Percentiles rank a stretch among this genome's conserved stretches.
Conservation (phyloP, 2,888 invertebrate species). For the Azorinus chamasolen region DNA sequence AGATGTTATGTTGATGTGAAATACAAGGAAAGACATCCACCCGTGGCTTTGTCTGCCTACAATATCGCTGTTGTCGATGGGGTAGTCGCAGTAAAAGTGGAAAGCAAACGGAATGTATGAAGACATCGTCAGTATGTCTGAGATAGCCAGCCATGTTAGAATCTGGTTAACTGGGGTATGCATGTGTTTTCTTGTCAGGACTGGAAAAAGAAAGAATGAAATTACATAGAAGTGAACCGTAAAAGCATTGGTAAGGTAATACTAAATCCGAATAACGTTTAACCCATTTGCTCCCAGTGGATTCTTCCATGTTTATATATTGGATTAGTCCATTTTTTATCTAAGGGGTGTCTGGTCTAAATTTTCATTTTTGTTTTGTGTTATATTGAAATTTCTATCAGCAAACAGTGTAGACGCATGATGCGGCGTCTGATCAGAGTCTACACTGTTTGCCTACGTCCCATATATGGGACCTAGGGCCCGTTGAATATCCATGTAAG, state of each 20-base stretch:
- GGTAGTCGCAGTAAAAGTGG: slow-evolving; percentile 87
- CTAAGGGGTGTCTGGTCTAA: too few species aligned
- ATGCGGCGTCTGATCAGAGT: too few species aligned
- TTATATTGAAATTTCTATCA: too few species aligned
- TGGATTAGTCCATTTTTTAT: too few species aligned
- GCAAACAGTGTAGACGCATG: too few species aligned
- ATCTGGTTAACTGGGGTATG: slow-evolving; percentile 95
- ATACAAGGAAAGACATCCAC: slow-evolving; percentile 87
- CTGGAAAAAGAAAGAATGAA: slow-evolving; percentile 65
- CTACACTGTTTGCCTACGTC: too few species aligned
- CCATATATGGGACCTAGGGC: too few species aligned
- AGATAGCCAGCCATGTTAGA: slow-evolving; percentile 93
- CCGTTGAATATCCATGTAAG: too few species aligned
- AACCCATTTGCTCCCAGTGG: too few species aligned
- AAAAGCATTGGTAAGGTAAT: neutral
- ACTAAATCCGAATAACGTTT: too few species aligned
- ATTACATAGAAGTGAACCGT: neutral
- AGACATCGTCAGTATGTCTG: slow-evolving; percentile 94
- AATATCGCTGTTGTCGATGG: slow-evolving; percentile 56
- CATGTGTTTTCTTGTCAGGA: slow-evolving; percentile 95
- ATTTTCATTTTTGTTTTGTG: too few species aligned
- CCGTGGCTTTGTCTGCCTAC: slow-evolving; percentile 80
- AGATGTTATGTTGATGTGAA: slow-evolving; percentile 96
- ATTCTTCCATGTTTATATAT: too few species aligned
- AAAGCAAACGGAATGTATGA: slow-evolving; percentile 97